phyloP scores from a whole-genome alignment of 2,797 vertebrate species.

The Chiloscyllium punctatum region DNA sequence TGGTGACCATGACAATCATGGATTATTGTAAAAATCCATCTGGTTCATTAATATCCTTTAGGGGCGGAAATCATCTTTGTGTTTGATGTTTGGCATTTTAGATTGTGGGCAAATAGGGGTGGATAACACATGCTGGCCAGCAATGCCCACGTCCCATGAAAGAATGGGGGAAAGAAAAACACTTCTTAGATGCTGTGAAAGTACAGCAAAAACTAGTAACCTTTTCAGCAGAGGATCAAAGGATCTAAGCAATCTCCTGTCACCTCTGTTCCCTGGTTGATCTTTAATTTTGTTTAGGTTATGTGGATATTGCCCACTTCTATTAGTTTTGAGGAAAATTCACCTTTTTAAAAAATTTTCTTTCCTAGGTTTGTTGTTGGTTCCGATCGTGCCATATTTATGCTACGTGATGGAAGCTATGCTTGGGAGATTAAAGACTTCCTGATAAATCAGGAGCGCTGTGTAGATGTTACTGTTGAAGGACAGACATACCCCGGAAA shows the following conservation, averaged over 20 bases:
- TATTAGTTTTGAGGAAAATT: neutral
- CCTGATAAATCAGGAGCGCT: slow-evolving; percentile 76
- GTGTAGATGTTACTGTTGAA: slow-evolving; percentile 83
- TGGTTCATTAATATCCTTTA: too few species aligned
- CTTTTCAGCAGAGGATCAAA: neutral
- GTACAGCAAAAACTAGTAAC: neutral
- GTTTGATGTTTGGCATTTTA: too few species aligned
- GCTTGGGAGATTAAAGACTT: slow-evolving; percentile 97
- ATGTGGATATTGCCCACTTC: neutral
- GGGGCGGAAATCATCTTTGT: too few species aligned
- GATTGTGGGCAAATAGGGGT: too few species aligned
- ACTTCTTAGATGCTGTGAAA: neutral
- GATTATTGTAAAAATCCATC: too few species aligned
- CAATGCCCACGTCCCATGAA: too few species aligned
- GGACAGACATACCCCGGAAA: slow-evolving; percentile 88
- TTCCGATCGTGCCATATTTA: slow-evolving; percentile 85
- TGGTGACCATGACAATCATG: too few species aligned
- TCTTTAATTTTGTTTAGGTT: neutral
- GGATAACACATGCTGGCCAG: too few species aligned
- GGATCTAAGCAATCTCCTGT: neutral
- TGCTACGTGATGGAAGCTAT: slow-evolving; percentile 81
- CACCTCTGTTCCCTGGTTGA: neutral
- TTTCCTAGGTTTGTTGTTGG: slow-evolving; percentile 82
- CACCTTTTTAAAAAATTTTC: slow-evolving; percentile 26
- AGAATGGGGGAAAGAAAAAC: neutral